A percentile compares a stretch with the other conserved stretches of the same genome.
phyloP scores from a whole-genome alignment of 1,140 invertebrate genomes.

The Carcinoscorpius rotundicauda region DNA sequence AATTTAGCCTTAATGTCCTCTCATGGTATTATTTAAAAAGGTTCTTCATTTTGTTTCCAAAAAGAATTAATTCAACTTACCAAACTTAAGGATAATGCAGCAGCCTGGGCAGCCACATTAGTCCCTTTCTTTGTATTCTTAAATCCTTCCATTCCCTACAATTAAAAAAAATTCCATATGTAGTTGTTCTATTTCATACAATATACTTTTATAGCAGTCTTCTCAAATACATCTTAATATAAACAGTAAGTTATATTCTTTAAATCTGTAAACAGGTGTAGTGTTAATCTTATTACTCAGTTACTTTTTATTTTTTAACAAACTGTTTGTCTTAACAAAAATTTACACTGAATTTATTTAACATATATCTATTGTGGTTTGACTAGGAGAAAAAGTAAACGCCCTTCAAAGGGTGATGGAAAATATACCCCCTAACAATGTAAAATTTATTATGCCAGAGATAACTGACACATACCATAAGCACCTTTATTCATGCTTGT shows the following conservation, averaged over 20 bases:
- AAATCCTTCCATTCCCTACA: constrained; percentile 83
- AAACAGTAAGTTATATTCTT: not conserved
- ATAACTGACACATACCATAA: too few relatives aligned
- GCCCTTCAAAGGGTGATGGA: too few relatives aligned
- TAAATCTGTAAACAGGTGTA: not conserved
- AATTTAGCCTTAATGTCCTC: not conserved
- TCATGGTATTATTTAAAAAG: not conserved
- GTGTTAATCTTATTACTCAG: not conserved
- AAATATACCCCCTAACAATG: too few relatives aligned
- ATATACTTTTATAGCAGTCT: too few relatives aligned
- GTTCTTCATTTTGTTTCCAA: constrained; percentile 1
- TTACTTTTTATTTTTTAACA: not conserved
- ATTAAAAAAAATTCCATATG: constrained; percentile 2
- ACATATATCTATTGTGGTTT: too few relatives aligned
- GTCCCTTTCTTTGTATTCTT: constrained; percentile 91
- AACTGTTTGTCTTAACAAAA: constrained; percentile 11
- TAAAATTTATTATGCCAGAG: too few relatives aligned
- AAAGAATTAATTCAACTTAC: constrained; percentile 37
- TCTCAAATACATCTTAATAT: not conserved
- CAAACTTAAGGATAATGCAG: constrained; percentile 58
- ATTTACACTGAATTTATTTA: not conserved
- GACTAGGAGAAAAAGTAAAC: too few relatives aligned
- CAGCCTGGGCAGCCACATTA: constrained; percentile 88
- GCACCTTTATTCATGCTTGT: too few relatives aligned
- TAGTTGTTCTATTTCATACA: too few relatives aligned